Base-by-base conservation (phyloP, 2,113 vertebrate genomes). In the Tetraodon nigroviridis region DNA sequence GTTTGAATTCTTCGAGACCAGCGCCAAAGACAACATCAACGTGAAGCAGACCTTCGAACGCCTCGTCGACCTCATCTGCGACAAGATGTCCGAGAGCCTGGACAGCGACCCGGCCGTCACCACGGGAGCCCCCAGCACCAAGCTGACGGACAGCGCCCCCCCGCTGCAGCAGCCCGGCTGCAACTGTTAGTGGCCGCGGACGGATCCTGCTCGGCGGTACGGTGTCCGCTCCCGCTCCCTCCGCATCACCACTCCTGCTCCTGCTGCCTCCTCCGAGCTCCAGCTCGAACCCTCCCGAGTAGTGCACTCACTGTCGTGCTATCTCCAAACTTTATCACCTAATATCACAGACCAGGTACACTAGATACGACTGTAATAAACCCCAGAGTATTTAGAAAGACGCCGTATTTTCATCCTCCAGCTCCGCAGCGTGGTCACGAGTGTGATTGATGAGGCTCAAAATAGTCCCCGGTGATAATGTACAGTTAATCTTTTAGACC, bases 1-100 rank as follows among this genome's bases (percentile, higher is more conserved):
- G 52, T 98, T 99, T 82, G 95, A 97, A 76, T 99, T 98, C 89
- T 98, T 98, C 61, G 96, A 98, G 90, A 93, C 96, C 55, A 99
- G 97, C 51, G 95, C 96, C 84, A 98, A 98, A 86, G 96, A 98
- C 86, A 97, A 98, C 88, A 74, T 98, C 77, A 98, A 98, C 0
- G 92, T 99, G 82, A 96, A 96, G 92, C 97, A 99, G 90, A 97
- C 94, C 0, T 99, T 99, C 48, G 96, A 98, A 75, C 91, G 90
- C 47, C 93, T 99, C 0, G 94, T 99, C 55, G 96, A 98, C 81
- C 93, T 98, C 82, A 99, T 99, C 89, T 99, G 96, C 2, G 95
- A 98, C 86, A 97, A 95, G 86, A 98, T 98, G 95, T 96, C 94
- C 0, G 95, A 98, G 88, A 97, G 93, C 59, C 69, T 96, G 89